These are phyloP conservation scores for Drosophila mercatorum DNA, from an alignment of 2,888 invertebrate species.

Conservation along the genomic window DNA sequence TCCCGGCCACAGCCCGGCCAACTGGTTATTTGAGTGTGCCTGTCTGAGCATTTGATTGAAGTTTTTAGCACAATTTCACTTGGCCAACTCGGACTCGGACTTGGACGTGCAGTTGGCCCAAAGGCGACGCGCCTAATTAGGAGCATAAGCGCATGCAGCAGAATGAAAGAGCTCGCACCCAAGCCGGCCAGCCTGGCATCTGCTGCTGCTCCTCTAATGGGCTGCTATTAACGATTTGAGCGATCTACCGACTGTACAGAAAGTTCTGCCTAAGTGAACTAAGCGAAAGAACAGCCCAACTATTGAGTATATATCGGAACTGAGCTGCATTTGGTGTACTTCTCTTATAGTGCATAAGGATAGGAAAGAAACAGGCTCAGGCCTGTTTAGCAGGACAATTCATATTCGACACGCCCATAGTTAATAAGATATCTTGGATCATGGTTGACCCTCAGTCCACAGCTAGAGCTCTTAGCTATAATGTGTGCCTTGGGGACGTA, in stretches of 20 bases:
- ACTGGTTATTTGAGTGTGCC: slow-evolving; percentile 57
- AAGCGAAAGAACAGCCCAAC: too few relatives aligned
- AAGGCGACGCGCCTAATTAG: slow-evolving; percentile 29
- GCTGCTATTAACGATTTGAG: slow-evolving; percentile 12
- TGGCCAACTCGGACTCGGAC: slow-evolving; percentile 21
- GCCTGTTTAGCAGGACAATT: too few relatives aligned
- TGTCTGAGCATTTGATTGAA: slow-evolving; percentile 66
- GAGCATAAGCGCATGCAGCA: neutral
- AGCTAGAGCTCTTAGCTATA: neutral
- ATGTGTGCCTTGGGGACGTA: neutral
- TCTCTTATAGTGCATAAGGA: too few relatives aligned
- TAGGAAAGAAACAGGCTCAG: too few relatives aligned
- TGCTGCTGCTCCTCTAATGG: slow-evolving; percentile 21
- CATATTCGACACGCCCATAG: too few relatives aligned
- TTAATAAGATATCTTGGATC: neutral
- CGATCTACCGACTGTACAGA: neutral
- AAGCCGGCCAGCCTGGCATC: slow-evolving; percentile 7
- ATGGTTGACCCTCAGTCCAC: neutral
- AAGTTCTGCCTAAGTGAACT: too few relatives aligned
- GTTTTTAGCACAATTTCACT: slow-evolving; percentile 60
- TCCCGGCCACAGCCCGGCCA: slow-evolving; percentile 18
- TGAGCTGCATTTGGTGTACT: too few relatives aligned
- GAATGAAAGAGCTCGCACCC: neutral
- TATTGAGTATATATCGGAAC: too few relatives aligned
- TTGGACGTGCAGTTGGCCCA: neutral